phyloP scores from a whole-genome alignment of 2,888 invertebrate species.

The Emmelina monodactyla region DNA sequence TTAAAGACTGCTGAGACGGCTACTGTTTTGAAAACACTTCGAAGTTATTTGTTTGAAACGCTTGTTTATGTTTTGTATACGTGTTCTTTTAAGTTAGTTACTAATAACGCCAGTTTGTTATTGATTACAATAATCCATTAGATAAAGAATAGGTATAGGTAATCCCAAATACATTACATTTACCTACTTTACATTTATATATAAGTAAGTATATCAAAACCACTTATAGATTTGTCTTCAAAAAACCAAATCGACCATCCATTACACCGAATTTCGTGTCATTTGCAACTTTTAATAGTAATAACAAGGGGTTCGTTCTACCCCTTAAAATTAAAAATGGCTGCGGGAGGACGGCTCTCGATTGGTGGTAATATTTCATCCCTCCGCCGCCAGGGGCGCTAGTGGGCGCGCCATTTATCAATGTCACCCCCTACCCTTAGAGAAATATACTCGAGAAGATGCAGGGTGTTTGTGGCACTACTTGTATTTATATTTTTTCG shows the following conservation, averaged over 20 bases:
- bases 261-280: slow-evolving; percentile 10
- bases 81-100: too few species aligned
- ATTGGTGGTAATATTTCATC: slow-evolving; percentile 60
- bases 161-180: too few species aligned
- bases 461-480: slow-evolving; percentile 21
- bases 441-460: slow-evolving; percentile 51
- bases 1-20: neutral
- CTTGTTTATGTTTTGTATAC: too few species aligned
- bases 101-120: too few species aligned
- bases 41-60: neutral
- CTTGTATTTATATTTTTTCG: neutral
- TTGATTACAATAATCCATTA: too few species aligned
- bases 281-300: slow-evolving; percentile 35
- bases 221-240: too few species aligned
- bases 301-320: slow-evolving; percentile 40
- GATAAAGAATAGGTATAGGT: too few species aligned
- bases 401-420: slow-evolving; percentile 53
- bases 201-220: too few species aligned
- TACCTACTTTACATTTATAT: too few species aligned
- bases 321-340: slow-evolving; percentile 66
- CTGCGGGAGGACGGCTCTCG: slow-evolving; percentile 51
- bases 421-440: slow-evolving; percentile 39
- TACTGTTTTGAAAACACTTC: slow-evolving; percentile 1
- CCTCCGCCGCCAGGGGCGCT: slow-evolving; percentile 48
- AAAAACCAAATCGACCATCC: neutral